Conservation (phyloP, 2,888 invertebrate species). For the Protodeltote pygarga region DNA sequence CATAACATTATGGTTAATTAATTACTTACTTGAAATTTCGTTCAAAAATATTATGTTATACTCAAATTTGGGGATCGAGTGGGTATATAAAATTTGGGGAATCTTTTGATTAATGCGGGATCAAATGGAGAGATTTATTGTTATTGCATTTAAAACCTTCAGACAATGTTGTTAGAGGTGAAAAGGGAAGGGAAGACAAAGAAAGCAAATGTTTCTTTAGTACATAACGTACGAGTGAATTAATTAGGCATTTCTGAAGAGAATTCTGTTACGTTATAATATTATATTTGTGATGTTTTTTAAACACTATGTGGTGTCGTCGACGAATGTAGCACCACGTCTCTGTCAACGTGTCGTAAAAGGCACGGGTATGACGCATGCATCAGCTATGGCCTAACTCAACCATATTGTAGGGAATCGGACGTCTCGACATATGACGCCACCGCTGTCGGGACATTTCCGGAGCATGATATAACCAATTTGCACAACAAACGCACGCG, state of each 20-base stretch:
- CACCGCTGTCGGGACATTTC: too few relatives aligned
- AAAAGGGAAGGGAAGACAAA: constrained; percentile 24
- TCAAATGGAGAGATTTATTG: constrained; percentile 39
- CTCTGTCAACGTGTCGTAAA: too few relatives aligned
- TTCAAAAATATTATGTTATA: constrained; percentile 47
- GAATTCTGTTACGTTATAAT: constrained; percentile 31
- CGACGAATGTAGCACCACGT: too few relatives aligned
- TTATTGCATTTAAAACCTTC: constrained; percentile 44
- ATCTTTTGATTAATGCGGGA: constrained; percentile 38
- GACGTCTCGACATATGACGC: too few relatives aligned
- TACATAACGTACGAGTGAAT: constrained; percentile 13
- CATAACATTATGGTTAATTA: constrained; percentile 41
- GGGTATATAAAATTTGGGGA: constrained; percentile 22
- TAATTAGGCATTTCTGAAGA: constrained; percentile 36
- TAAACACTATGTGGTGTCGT: too few relatives aligned
- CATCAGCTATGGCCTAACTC: too few relatives aligned
- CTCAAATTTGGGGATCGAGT: constrained; percentile 39
- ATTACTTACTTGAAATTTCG: constrained; percentile 50
- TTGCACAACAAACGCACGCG: too few relatives aligned
- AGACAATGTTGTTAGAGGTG: constrained; percentile 29
- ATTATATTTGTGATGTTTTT: too few relatives aligned
- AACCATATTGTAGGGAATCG: too few relatives aligned
- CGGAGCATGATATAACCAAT: too few relatives aligned
- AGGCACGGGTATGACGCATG: too few relatives aligned
- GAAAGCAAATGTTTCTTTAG: constrained; percentile 31